These are phyloP conservation scores for Trachymyrmex cornetzi DNA, from an alignment of 1,140 invertebrate genomes.

Conservation along the genomic window DNA sequence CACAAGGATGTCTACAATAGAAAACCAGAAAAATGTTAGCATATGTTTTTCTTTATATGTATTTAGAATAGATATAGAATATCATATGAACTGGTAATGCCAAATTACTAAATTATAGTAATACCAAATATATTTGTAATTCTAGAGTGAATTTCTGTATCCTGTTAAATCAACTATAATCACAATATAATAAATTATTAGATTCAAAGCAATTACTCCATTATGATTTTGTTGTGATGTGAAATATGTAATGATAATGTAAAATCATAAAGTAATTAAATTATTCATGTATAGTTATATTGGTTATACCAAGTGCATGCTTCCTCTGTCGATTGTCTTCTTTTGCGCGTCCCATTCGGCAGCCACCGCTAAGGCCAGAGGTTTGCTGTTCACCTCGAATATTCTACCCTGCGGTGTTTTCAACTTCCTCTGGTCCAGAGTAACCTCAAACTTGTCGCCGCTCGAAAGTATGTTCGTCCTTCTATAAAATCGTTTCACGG, in stretches of 20 bases:
- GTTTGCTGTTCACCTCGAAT: constrained; percentile 93
- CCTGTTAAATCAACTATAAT: neutral
- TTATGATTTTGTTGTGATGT: neutral
- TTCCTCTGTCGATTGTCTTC: constrained; percentile 91
- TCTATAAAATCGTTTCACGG: constrained; percentile 91
- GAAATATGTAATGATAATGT: neutral
- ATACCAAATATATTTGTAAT: neutral
- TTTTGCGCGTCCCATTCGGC: constrained; percentile 97
- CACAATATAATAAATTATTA: constrained; percentile 16
- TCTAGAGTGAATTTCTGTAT: neutral
- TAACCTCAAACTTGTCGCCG: constrained; percentile 91
- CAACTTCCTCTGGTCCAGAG: constrained; percentile 93
- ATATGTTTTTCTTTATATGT: constrained; percentile 15
- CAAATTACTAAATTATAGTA: neutral
- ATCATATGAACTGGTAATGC: neutral
- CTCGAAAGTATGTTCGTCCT: constrained; percentile 89
- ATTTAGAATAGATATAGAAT: constrained; percentile 9
- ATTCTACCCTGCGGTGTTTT: constrained; percentile 95
- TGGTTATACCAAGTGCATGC: constrained; percentile 94
- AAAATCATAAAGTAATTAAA: constrained; percentile 6
- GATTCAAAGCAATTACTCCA: constrained; percentile 37
- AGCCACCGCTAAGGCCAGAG: constrained; percentile 96
- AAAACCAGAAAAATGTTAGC: constrained; percentile 71
- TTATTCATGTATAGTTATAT: neutral
- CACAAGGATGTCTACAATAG: constrained; percentile 92